phyloP scores from a whole-genome alignment of 2,113 vertebrate genomes.

The Pelobates fuscus region DNA sequence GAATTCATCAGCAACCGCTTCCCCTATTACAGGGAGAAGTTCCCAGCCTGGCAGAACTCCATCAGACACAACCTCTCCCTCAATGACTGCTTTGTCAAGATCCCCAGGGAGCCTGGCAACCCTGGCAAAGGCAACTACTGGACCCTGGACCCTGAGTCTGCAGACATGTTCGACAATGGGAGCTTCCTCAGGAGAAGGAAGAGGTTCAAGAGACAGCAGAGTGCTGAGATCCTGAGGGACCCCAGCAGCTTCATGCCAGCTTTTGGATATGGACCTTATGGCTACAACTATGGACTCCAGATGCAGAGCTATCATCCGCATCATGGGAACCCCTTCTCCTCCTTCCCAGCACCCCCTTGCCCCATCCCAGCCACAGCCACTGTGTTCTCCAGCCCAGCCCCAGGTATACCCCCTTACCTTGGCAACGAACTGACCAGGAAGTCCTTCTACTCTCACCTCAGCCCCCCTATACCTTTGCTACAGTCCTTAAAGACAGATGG shows the following conservation, averaged over 20 bases:
- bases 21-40: conserved; percentile 93
- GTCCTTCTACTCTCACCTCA: conserved; percentile 73
- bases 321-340: conserved; percentile 61
- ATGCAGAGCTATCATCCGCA: conserved; percentile 83
- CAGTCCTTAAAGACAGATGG: conserved; percentile 86
- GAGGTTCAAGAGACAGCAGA: conserved; percentile 90
- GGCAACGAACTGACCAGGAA: conserved; percentile 80
- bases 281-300: conserved; percentile 93
- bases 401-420: conserved; percentile 75
- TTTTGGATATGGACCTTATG: conserved; percentile 92
- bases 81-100: conserved; percentile 94
- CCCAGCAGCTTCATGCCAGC: conserved; percentile 87
- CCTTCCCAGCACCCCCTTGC: conserved; percentile 82
- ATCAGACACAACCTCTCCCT: conserved; percentile 91
- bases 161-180: conserved; percentile 95
- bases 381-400: conserved; percentile 78
- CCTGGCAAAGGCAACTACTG: conserved; percentile 93
- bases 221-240: conserved; percentile 84
- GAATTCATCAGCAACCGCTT: conserved; percentile 95
- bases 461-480: conserved; percentile 69
- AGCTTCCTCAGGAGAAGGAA: conserved; percentile 89
- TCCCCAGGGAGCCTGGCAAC: conserved; percentile 87
- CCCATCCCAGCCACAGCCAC: conserved; percentile 74
- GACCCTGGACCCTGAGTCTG: conserved; percentile 93
- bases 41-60: conserved; percentile 93